Conservation (phyloP, 2,113 vertebrate genomes). For the Mastomys coucha region DNA sequence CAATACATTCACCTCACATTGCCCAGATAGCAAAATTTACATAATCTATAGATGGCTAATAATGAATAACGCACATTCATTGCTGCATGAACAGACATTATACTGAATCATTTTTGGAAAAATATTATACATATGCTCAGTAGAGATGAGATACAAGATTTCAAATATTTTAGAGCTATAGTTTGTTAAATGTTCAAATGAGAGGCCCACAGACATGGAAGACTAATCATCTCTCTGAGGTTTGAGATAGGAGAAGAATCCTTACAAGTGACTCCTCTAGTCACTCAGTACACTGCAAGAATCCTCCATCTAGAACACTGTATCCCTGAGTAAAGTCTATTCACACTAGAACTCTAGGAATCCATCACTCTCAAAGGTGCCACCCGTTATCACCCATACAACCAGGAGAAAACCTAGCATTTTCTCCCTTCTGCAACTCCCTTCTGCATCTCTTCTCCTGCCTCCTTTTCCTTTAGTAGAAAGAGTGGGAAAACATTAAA, state of each 20-base stretch:
- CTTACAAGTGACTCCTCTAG: neutral
- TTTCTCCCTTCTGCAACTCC: neutral
- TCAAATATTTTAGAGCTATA: neutral
- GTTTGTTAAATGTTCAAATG: neutral
- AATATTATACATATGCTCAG: neutral
- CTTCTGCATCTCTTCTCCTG: neutral
- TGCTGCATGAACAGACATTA: neutral
- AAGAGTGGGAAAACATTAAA: neutral
- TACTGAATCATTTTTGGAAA: neutral
- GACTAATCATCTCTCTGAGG: neutral
- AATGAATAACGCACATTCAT: neutral
- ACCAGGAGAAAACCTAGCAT: neutral
- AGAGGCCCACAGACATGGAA: neutral
- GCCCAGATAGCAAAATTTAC: neutral
- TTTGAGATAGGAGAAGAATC: neutral
- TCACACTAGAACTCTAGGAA: neutral
- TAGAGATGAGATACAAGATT: neutral
- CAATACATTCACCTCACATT: neutral
- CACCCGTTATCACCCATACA: neutral
- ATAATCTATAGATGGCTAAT: neutral
- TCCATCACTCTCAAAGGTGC: neutral
- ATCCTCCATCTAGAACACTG: too few species aligned
- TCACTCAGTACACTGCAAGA: too few species aligned
- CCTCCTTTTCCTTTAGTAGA: neutral
- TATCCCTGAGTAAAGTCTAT: neutral